Conservation (phyloP, 2,888 invertebrate genomes). For the Dolichomitus sp. region DNA sequence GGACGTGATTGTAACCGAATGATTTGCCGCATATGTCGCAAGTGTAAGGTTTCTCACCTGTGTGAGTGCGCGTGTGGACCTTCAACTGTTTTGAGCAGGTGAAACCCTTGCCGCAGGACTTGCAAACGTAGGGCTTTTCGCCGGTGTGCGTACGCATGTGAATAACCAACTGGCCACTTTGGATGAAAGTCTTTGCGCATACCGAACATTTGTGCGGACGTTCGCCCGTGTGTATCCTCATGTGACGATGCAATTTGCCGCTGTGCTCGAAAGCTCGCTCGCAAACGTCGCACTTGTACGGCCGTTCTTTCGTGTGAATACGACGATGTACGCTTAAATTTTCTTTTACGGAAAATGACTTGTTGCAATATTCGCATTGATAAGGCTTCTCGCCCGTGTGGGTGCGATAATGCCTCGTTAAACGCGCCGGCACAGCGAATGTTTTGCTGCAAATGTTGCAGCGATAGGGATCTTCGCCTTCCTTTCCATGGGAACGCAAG, state of each 20-base stretch:
- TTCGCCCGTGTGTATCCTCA: conserved; percentile 96
- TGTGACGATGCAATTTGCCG: conserved; percentile 96
- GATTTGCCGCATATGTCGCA: conserved; percentile 97
- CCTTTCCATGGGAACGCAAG: conserved; percentile 89
- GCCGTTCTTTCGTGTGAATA: conserved; percentile 96
- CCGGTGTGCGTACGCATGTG: conserved; percentile 96
- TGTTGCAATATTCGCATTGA: conserved; percentile 96
- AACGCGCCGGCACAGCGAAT: conserved; percentile 95
- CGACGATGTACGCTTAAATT: conserved; percentile 95
- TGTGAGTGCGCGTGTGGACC: conserved; percentile 96
- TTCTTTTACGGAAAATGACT: conserved; percentile 97
- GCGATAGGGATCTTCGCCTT: conserved; percentile 91
- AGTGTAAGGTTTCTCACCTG: conserved; percentile 96
- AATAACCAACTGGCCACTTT: conserved; percentile 96
- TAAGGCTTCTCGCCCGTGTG: conserved; percentile 97
- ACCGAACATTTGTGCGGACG: conserved; percentile 96
- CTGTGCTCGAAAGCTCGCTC: conserved; percentile 96
- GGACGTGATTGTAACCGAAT: conserved; percentile 96
- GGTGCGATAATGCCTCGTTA: conserved; percentile 95
- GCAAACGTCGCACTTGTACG: conserved; percentile 96
- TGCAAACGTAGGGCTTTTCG: conserved; percentile 94
- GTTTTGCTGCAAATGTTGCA: conserved; percentile 97
- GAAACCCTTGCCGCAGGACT: conserved; percentile 95
- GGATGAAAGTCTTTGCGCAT: conserved; percentile 96
- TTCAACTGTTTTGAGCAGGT: conserved; percentile 97